Evolutionary conservation across 2,113 vertebrate species (phyloP).

Genomic region (Chlorodrepanis virens): DNA sequence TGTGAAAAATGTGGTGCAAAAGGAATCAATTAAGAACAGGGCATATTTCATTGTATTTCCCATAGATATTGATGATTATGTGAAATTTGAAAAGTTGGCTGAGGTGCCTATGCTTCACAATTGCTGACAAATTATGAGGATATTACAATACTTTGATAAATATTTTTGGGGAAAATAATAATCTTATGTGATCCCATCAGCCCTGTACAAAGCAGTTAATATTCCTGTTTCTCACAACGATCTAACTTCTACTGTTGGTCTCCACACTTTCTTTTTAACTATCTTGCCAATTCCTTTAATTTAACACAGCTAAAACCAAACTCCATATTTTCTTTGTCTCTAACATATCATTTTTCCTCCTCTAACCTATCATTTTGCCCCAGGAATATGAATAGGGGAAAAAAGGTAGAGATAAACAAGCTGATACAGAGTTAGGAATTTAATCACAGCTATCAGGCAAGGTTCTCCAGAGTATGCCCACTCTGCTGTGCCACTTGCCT

Average conservation of each 20-base stretch:
- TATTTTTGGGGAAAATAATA: background rate
- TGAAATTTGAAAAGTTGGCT: slow-evolving; percentile 22
- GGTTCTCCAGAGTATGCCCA: background rate
- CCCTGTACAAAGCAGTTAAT: background rate
- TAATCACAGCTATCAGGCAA: background rate
- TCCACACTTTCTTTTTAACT: background rate
- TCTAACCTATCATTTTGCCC: background rate
- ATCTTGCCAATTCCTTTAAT: background rate
- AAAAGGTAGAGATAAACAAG: background rate
- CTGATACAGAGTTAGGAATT: background rate
- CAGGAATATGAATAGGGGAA: background rate
- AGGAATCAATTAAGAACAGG: slow-evolving; percentile 36
- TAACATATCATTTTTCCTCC: background rate
- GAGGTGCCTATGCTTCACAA: background rate
- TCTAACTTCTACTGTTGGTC: background rate
- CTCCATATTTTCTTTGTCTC: background rate
- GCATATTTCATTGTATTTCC: slow-evolving; percentile 44
- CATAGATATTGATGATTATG: background rate
- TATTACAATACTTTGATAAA: slow-evolving; percentile 31
- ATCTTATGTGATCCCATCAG: background rate
- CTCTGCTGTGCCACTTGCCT: background rate
- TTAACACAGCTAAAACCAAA: background rate
- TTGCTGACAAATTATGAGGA: slow-evolving; percentile 16
- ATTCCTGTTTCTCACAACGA: background rate
- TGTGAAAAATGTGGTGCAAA: slow-evolving; percentile 39